A percentile compares a stretch with the other conserved stretches of the same genome.
Conservation (phyloP, 2,888 invertebrate genomes). For the Ptilodon capucinus region DNA sequence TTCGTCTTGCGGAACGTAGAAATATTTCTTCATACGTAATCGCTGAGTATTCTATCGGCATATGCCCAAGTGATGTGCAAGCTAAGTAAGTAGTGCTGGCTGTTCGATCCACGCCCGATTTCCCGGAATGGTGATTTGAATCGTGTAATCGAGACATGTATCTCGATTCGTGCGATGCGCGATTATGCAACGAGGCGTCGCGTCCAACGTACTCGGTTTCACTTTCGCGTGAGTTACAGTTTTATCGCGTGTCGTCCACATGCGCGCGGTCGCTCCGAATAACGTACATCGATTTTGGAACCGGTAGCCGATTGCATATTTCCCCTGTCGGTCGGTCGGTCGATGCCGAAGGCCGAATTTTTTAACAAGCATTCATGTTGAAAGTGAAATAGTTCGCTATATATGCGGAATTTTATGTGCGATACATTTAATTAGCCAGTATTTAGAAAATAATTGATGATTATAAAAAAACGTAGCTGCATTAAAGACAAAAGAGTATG, state of each 20-base stretch:
- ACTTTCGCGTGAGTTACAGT: constrained; percentile 75
- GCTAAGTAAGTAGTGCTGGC: constrained; percentile 23
- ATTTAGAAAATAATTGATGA: constrained; percentile 22
- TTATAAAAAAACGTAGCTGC: constrained; percentile 5
- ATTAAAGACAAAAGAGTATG: constrained; percentile 11
- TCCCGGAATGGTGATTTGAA: constrained; percentile 46
- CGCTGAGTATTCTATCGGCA: constrained; percentile 31
- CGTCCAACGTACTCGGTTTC: constrained; percentile 62
- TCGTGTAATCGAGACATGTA: constrained; percentile 50
- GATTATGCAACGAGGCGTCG: constrained; percentile 60
- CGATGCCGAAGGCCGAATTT: constrained; percentile 31
- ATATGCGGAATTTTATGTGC: constrained; percentile 35
- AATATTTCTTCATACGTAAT: constrained; percentile 37
- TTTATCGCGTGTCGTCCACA: constrained; percentile 45
- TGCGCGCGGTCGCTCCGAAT: constrained; percentile 32
- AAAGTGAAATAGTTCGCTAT: constrained; percentile 42
- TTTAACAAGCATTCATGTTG: constrained; percentile 27
- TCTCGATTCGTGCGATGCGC: constrained; percentile 47
- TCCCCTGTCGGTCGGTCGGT: constrained; percentile 25
- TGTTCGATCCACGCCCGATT: constrained; percentile 36
- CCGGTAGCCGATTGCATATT: constrained; percentile 48
- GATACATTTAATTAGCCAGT: constrained; percentile 14
- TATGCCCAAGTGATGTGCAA: constrained; percentile 37
- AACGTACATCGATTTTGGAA: constrained; percentile 43
- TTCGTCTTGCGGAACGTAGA: constrained; percentile 24